Evolutionary conservation across 2,797 vertebrate genomes (phyloP).

Genomic region (Pseudochaenichthys georgianus): DNA sequence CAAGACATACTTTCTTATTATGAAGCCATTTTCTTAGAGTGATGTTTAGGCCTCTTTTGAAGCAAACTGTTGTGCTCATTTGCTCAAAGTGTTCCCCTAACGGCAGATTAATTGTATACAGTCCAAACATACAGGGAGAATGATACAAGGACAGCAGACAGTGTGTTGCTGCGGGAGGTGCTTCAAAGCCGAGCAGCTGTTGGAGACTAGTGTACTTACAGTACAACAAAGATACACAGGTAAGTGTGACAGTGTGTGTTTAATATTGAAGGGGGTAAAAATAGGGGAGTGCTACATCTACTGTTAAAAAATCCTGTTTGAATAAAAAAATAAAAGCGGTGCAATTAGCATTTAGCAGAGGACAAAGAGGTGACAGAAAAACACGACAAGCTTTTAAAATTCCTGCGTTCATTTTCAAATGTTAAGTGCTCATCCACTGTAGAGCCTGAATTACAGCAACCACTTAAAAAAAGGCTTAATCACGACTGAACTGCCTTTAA

Average conservation of each 20-base stretch:
- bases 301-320: neutral
- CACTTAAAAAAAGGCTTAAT: conserved; percentile 29
- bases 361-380: conserved; percentile 15
- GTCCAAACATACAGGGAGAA: neutral
- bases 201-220: neutral
- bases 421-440: conserved; percentile 42
- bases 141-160: neutral
- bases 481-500: conserved; percentile 19
- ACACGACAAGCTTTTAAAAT: conserved; percentile 17
- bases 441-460: conserved; percentile 20
- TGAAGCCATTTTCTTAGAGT: no score
- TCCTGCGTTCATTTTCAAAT: conserved; percentile 21
- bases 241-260: neutral
- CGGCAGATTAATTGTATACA: conserved; percentile 7
- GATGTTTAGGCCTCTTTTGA: no score
- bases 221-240: neutral
- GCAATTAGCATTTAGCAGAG: neutral
- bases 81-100: no score
- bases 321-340: conserved; percentile 14
- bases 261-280: neutral
- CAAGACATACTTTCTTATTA: no score
- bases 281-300: neutral
- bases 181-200: conserved; percentile 20
- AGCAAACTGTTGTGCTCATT: no score
- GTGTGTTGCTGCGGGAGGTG: neutral